Percentiles rank a stretch among this genome's conserved stretches.
phyloP scores from a whole-genome alignment of 2,113 vertebrate genomes.

The Callospermophilus lateralis region DNA sequence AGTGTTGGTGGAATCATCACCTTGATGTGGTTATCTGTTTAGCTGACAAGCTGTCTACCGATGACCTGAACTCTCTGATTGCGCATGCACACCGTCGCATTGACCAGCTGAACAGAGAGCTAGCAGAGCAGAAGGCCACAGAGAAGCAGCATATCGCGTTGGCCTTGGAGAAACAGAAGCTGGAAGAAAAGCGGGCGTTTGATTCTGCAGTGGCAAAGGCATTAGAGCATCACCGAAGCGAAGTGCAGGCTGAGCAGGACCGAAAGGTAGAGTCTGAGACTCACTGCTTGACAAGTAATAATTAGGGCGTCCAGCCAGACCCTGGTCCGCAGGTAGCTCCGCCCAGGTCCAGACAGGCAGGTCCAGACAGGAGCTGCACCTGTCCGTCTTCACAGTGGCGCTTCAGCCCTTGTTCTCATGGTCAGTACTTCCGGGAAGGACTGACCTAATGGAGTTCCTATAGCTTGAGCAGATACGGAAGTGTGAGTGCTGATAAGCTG shows the following conservation, averaged over 20 bases:
- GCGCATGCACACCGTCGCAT: conserved; percentile 97
- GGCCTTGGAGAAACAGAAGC: conserved; percentile 94
- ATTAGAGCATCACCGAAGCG: conserved; percentile 90
- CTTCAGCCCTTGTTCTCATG: not conserved
- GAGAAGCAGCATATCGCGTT: conserved; percentile 94
- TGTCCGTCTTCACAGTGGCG: not conserved
- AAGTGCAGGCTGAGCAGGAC: conserved; percentile 93
- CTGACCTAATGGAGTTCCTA: not conserved
- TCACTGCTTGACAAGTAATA: not conserved
- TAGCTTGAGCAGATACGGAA: not conserved
- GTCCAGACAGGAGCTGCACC: not conserved
- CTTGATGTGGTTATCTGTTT: conserved; percentile 15
- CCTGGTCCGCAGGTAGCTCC: not conserved
- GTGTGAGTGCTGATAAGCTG: not conserved
- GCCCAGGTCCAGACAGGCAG: too few species aligned
- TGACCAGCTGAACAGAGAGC: conserved; percentile 94
- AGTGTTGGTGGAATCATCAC: conserved; percentile 30
- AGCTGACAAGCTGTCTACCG: conserved; percentile 93
- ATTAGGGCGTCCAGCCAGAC: not conserved
- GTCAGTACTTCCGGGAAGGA: not conserved
- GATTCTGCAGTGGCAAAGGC: conserved; percentile 91
- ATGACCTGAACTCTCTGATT: conserved; percentile 96
- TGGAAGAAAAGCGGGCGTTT: conserved; percentile 91
- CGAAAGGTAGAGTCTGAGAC: conserved; percentile 90
- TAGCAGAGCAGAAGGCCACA: conserved; percentile 94